phyloP scores from a whole-genome alignment of 2,113 vertebrate genomes.

The Channa argus region DNA sequence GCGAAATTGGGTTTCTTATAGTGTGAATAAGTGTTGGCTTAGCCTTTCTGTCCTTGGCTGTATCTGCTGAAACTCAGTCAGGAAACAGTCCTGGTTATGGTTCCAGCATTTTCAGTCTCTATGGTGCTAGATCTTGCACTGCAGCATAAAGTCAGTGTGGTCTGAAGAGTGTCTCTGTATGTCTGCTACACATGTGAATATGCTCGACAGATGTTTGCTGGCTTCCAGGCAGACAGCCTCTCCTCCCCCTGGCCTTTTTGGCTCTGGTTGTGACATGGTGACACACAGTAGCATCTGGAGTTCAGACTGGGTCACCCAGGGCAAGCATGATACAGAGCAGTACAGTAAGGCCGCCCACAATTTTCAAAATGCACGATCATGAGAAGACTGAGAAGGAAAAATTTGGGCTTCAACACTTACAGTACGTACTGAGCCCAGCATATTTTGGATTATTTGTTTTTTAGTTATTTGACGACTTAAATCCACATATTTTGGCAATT shows the following conservation, averaged over 20 bases:
- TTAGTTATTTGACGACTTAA: conserved; percentile 6
- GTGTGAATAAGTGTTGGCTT: conserved; percentile 68
- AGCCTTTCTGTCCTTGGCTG: conserved; percentile 52
- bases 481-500: conserved; percentile 18
- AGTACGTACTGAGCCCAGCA: neutral
- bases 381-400: neutral
- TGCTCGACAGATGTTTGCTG: conserved; percentile 84
- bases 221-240: conserved; percentile 75
- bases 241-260: conserved; percentile 74
- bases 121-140: conserved; percentile 59
- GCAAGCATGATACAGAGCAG: conserved; percentile 60
- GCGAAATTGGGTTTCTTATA: conserved; percentile 56
- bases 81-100: conserved; percentile 70
- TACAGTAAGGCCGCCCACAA: conserved; percentile 39
- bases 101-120: conserved; percentile 69
- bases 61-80: conserved; percentile 43
- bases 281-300: conserved; percentile 84
- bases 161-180: conserved; percentile 65
- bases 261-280: conserved; percentile 77
- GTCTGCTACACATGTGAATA: conserved; percentile 78
- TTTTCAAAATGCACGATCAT: conserved; percentile 32
- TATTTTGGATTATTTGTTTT: conserved; percentile 15
- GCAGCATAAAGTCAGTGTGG: conserved; percentile 66
- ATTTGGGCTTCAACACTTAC: conserved; percentile 5
- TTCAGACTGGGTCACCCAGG: conserved; percentile 77